phyloP scores from a whole-genome alignment of 2,113 vertebrate genomes.

The Seriola dumerili region DNA sequence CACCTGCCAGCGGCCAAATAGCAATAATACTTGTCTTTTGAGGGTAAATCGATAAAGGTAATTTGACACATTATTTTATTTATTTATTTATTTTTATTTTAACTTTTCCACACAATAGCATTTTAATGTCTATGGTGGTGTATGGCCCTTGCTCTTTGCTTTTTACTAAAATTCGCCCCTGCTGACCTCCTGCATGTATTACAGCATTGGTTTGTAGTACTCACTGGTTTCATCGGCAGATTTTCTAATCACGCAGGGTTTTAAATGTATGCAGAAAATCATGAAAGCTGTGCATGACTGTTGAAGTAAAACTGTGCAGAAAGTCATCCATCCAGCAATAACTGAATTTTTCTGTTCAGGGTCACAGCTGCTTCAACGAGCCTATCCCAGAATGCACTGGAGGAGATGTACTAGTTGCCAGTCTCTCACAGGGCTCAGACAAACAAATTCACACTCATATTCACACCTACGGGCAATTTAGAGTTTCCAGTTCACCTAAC shows the following conservation, averaged over 20 bases:
- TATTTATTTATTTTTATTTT: no score
- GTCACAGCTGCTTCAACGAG: conserved; percentile 26
- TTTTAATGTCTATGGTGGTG: neutral
- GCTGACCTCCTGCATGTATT: neutral
- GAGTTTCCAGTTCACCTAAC: conserved; percentile 48
- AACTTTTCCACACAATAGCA: conserved; percentile 23
- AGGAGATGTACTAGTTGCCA: conserved; percentile 3
- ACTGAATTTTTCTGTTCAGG: conserved; percentile 7
- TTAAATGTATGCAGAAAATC: neutral
- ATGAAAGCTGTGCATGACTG: neutral
- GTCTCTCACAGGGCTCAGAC: conserved; percentile 13
- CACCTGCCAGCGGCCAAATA: conserved; percentile 15
- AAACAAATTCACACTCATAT: conserved; percentile 45
- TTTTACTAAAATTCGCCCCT: neutral
- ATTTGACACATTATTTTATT: conserved; percentile 18
- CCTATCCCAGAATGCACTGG: conserved; percentile 27
- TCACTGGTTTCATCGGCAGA: neutral
- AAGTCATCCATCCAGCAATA: conserved; percentile 19
- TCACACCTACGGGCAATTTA: conserved; percentile 53
- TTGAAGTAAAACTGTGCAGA: neutral
- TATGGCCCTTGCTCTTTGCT: neutral
- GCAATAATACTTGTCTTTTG: conserved; percentile 35
- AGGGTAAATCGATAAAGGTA: conserved; percentile 29
- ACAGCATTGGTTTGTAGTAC: neutral
- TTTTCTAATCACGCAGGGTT: neutral